These are phyloP conservation scores for Drosophila simulans DNA, from an alignment of 1,140 invertebrate genomes.

Conservation along the genomic window DNA sequence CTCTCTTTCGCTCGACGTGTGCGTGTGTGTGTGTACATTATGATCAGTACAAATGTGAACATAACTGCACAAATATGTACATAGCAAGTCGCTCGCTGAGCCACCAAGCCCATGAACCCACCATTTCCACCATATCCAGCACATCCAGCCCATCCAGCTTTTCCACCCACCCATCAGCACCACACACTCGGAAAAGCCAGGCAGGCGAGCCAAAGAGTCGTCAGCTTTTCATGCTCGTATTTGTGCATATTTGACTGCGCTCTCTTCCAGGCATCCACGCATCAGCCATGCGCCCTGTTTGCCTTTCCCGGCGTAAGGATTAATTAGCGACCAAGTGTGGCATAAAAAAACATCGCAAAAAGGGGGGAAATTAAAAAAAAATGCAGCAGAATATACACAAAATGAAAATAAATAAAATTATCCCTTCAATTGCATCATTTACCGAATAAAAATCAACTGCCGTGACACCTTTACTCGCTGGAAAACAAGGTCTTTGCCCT, in stretches of 20 bases:
- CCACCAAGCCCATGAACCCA: constrained; percentile 12
- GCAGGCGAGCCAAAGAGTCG: constrained; percentile 62
- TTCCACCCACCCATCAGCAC: not conserved
- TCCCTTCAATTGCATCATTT: constrained; percentile 78
- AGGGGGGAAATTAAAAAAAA: constrained; percentile 17
- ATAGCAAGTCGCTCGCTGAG: constrained; percentile 71
- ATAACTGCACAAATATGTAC: constrained; percentile 84
- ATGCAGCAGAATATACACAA: constrained; percentile 3
- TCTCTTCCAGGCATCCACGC: constrained; percentile 32
- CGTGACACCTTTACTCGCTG: constrained; percentile 24
- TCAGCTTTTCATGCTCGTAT: constrained; percentile 64
- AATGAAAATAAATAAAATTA: constrained; percentile 63
- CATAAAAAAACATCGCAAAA: constrained; percentile 36
- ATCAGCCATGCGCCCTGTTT: constrained; percentile 48
- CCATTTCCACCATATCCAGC: not conserved
- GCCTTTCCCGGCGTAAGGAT: constrained; percentile 77
- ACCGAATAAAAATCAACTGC: constrained; percentile 70
- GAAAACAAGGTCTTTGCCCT: constrained; percentile 53
- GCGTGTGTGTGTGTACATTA: constrained; percentile 73
- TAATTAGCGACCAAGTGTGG: constrained; percentile 81
- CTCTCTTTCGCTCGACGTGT: constrained; percentile 38
- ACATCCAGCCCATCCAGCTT: not conserved
- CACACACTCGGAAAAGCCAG: constrained; percentile 43
- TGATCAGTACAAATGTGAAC: constrained; percentile 84
- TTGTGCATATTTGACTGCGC: constrained; percentile 60